Evolutionary conservation across 2,888 invertebrate species (phyloP), one percentile per base, ranked within the genome.

Genomic region (Trissoscelio sp.): DNA sequence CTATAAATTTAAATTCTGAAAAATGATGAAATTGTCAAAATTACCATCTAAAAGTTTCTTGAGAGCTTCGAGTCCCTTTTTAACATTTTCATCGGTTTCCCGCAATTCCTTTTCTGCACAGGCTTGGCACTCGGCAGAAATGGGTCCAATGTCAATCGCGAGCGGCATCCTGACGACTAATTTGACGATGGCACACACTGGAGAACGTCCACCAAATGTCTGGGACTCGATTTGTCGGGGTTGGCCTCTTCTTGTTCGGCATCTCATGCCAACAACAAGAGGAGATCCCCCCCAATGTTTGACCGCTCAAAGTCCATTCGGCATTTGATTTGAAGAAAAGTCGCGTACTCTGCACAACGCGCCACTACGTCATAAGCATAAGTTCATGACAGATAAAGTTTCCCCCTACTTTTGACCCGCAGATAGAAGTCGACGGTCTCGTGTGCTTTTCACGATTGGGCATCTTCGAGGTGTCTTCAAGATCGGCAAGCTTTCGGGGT

Each of bases 21-120:
- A n/a, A n/a, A n/a, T n/a, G n/a, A n/a, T n/a, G n/a, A n/a, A n/a
- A n/a, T n/a, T n/a, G n/a, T n/a, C n/a, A 46, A 62, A 64, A 57
- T 88, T 69, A 92, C 92, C 91, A 87, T 91, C 89, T 3, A 92
- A 85, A 14, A 90, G 82, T 48, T 91, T 87, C 37, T 87, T 89
- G 0, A 92, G 88, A 9, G 86, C 85, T 4, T 81, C 86, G 16
- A 92, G 73, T 1, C 91, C 91, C 12, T 91, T 87, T 74, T 89
- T 89, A 0, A 89, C 85, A 11, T 89, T 88, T 39, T 92, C 92
- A 9, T 92, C 92, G 0, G 91, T 92, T 82, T 92, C 92, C 31
- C 92, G 83, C 0, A 92, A 87, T 73, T 92, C 92, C 46, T 88
- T 89, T 11, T 87, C 85, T 0, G 92, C 92, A 1, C 91, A 4